Evolutionary conservation across 2,888 invertebrate genomes (phyloP), one percentile per base, ranked within the genome.

Genomic region (Drosophila nigritarsus): DNA sequence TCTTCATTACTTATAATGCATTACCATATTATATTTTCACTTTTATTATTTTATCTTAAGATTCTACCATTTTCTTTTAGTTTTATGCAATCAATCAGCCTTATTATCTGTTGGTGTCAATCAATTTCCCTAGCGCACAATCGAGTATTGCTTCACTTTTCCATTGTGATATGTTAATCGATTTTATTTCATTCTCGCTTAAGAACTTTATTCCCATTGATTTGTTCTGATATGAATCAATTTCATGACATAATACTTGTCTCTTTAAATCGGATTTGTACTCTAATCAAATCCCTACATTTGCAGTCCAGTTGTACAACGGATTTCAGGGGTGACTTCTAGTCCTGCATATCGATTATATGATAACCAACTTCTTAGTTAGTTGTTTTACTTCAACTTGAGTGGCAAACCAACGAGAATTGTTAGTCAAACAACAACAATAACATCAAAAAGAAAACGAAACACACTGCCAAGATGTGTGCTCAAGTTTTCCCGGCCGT

Each of bases 401-500:
- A 76, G 77, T 73, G 71, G 63, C 56, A 68, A 64, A 59, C 65
- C 73, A 73, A 70, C 73, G 66, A 68, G 70, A 79, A 79, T 70
- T 75, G 73, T 79, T 79, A 70, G 77, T 66, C 71, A 68, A 71
- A 65, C 59, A 80, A 71, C 65, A 76, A 69, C 2, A 53, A 4
- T 20, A 51, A 32, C 51, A 53, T 34, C 20, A 54, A 54, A 20
- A 6, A 36, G 27, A 56, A 67, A 82, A 72, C 67, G 70, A 63
- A 77, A 51, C 72, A 82, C 67, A 68, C 50, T 48, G 65, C 65
- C 61, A 85, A 70, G 63, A 71, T 72, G 74, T 80, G 54, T 75
- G 67, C 34, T 27, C 38, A 82, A 80, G 69, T 80, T 80, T 77
- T 30, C 49, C 67, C 24, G 76, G 30, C 45, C 38, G 40, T 53